Conservation (phyloP, 2,888 invertebrate species). For the Lepidocyrtoides sp. region DNA sequence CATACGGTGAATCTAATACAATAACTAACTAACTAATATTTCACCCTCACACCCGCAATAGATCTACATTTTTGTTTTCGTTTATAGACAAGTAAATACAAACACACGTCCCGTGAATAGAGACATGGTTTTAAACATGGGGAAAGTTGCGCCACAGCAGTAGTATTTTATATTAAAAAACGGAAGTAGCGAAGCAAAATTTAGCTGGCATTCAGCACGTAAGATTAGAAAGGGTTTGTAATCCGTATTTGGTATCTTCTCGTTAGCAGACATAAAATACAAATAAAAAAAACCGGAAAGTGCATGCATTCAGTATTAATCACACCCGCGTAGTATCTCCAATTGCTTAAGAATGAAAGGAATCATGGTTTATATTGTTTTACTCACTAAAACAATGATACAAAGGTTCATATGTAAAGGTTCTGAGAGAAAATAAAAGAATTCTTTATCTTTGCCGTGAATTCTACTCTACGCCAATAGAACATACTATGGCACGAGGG, state of each 20-base stretch:
- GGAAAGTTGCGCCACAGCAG: background rate
- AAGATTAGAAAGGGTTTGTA: no score
- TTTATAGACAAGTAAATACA: background rate
- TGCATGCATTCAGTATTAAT: no score
- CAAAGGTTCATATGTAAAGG: no score
- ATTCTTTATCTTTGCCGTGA: background rate
- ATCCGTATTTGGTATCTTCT: no score
- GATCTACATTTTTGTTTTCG: no score
- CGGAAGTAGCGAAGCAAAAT: background rate
- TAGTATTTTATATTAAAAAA: background rate
- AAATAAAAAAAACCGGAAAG: no score
- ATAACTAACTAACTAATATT: no score
- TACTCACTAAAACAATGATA: background rate
- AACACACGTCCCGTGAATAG: background rate
- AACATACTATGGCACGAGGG: background rate
- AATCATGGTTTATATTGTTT: no score
- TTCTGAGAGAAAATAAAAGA: background rate
- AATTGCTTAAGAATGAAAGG: no score
- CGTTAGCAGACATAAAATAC: no score
- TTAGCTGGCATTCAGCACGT: background rate
- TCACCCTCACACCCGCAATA: conserved; percentile 38
- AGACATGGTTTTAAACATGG: background rate
- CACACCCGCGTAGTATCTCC: no score
- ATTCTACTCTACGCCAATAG: background rate
- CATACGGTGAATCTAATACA: no score